Evolutionary conservation across 2,888 invertebrate species (phyloP).

Genomic region (Lasius platythorax): DNA sequence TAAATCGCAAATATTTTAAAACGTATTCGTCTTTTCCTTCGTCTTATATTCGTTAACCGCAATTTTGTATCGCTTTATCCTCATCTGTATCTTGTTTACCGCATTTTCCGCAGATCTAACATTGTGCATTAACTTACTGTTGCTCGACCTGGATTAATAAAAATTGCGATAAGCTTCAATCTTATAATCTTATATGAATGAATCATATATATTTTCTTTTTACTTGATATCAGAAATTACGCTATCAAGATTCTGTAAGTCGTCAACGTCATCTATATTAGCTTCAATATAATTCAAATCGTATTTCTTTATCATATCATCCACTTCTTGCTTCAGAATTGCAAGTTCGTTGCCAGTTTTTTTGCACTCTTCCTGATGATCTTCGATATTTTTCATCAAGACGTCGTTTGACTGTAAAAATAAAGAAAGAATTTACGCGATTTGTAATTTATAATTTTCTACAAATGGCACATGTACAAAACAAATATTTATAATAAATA

Average conservation of each 20-base stretch:
- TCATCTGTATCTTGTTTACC: slow-evolving; percentile 20
- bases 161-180: not conserved
- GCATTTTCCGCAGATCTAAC: not conserved
- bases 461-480: not conserved
- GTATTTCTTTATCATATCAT: not conserved
- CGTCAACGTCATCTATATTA: not conserved
- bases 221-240: slow-evolving; percentile 46
- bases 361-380: slow-evolving; percentile 16
- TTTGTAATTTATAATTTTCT: not conserved
- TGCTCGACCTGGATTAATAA: slow-evolving; percentile 6
- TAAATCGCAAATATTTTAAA: not conserved
- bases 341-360: not conserved
- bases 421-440: not conserved
- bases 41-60: slow-evolving; percentile 2
- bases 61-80: slow-evolving; percentile 38
- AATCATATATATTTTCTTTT: not conserved
- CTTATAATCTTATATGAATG: not conserved
- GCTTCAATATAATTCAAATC: not conserved
- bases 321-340: slow-evolving; percentile 10
- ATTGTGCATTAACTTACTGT: not conserved
- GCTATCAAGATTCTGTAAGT: slow-evolving; percentile 24
- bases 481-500: not conserved
- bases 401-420: slow-evolving; percentile 31
- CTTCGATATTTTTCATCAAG: slow-evolving; percentile 50
- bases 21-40: not conserved